These are phyloP conservation scores for Isaurus tuberculatus DNA, from an alignment of 92 coral and sea anemone species.

Conservation along the genomic window DNA sequence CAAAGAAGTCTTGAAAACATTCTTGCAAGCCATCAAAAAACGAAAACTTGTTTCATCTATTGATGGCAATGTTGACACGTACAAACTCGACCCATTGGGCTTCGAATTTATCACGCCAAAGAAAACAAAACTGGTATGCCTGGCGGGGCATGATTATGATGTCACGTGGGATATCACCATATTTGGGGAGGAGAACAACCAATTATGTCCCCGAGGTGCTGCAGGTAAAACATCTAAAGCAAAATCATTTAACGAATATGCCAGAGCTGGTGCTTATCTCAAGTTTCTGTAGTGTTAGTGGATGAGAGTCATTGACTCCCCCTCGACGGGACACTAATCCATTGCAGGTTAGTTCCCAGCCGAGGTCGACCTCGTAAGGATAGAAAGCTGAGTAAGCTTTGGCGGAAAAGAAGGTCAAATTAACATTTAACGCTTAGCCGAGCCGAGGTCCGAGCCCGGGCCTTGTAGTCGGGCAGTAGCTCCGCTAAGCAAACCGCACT, in stretches of 20 bases:
- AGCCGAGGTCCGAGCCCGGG: too few species aligned
- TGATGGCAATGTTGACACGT: constrained; percentile 81
- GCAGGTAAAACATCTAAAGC: constrained; percentile 60
- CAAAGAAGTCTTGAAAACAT: constrained; percentile 58
- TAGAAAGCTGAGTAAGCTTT: too few species aligned
- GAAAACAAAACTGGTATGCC: constrained; percentile 80
- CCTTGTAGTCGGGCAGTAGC: too few species aligned
- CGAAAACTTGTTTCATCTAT: constrained; percentile 87
- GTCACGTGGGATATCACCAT: constrained; percentile 79
- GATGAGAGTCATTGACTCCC: too few species aligned
- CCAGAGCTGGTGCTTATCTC: too few species aligned
- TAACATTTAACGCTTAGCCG: too few species aligned
- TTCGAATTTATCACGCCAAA: constrained; percentile 77
- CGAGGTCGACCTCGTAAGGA: too few species aligned
- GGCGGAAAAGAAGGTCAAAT: too few species aligned
- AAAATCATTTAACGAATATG: not conserved
- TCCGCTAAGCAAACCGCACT: too few species aligned
- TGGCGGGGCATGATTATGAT: constrained; percentile 83
- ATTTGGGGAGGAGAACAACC: constrained; percentile 68
- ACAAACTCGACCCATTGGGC: constrained; percentile 70
- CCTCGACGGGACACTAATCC: too few species aligned
- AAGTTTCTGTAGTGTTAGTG: too few species aligned
- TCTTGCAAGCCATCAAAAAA: constrained; percentile 69
- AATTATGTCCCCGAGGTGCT: constrained; percentile 84
- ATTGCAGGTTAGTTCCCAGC: too few species aligned